Percentiles rank a stretch among this genome's conserved stretches.
Conservation (phyloP, 2,888 invertebrate genomes). For the Euplagia quadripunctaria region DNA sequence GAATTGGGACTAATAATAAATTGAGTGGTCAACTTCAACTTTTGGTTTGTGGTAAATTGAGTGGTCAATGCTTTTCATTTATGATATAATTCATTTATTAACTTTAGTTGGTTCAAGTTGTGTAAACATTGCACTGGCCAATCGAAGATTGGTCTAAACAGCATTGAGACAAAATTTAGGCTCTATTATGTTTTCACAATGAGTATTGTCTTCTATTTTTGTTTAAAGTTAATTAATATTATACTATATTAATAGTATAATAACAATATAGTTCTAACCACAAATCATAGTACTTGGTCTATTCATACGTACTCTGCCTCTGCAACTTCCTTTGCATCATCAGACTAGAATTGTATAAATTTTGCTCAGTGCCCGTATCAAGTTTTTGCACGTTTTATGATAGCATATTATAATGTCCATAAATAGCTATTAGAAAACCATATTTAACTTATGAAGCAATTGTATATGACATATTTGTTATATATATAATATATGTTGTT, state of each 20-base stretch:
- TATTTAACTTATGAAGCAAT: constrained; percentile 37
- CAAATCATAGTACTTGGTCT: neutral
- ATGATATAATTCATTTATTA: neutral
- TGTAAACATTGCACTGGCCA: neutral
- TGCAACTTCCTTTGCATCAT: constrained; percentile 30
- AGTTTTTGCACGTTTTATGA: constrained; percentile 46
- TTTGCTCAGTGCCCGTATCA: constrained; percentile 59
- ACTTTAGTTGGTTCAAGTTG: neutral
- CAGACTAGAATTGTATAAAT: constrained; percentile 51
- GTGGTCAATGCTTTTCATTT: neutral
- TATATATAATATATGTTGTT: neutral
- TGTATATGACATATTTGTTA: constrained; percentile 1
- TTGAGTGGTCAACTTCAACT: constrained; percentile 4
- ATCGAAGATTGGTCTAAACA: neutral
- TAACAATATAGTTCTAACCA: too few relatives aligned
- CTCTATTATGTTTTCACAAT: too few relatives aligned
- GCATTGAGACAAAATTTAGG: too few relatives aligned
- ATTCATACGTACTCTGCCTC: neutral
- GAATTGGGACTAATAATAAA: constrained; percentile 24
- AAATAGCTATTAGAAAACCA: constrained; percentile 41
- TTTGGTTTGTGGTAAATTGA: constrained; percentile 4
- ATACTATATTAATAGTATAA: too few relatives aligned
- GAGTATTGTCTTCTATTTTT: too few relatives aligned
- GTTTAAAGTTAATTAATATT: too few relatives aligned
- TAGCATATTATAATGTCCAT: constrained; percentile 43